These are phyloP conservation scores for Sciurus carolinensis DNA, from an alignment of 2,797 vertebrate species.

Conservation along the genomic window DNA sequence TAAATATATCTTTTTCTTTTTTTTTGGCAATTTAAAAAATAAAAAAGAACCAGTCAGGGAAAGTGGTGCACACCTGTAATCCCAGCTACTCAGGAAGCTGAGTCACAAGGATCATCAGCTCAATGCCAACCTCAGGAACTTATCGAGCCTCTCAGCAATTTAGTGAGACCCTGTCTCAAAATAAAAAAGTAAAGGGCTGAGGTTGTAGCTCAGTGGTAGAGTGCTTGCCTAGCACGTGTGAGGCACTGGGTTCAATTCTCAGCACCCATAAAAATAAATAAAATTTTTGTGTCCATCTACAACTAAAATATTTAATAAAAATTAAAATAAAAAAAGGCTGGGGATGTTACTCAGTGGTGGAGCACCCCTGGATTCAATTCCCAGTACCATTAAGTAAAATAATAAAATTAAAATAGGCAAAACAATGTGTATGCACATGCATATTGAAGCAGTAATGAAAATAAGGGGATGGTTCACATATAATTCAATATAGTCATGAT, in stretches of 20 bases:
- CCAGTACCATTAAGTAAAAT: background rate
- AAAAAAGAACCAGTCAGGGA: too few species aligned
- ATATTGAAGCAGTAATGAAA: background rate
- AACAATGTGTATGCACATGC: background rate
- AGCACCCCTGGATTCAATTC: too few species aligned
- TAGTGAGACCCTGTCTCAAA: background rate
- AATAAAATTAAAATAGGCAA: background rate
- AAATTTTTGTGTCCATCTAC: too few species aligned
- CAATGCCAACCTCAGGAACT: background rate
- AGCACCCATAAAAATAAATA: too few species aligned
- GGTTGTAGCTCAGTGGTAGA: too few species aligned
- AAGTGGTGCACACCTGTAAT: too few species aligned
- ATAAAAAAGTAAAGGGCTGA: background rate
- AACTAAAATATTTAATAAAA: too few species aligned
- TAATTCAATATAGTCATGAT: background rate
- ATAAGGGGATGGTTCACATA: background rate
- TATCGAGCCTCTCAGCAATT: background rate
- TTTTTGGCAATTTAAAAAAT: conserved; percentile 36
- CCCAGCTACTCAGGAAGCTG: too few species aligned
- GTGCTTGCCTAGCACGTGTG: too few species aligned
- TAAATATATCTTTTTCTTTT: conserved; percentile 27
- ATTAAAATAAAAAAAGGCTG: too few species aligned
- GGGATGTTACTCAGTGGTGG: too few species aligned
- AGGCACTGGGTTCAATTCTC: too few species aligned
- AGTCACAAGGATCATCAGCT: background rate